Conservation (phyloP, 2,888 invertebrate genomes). For the Tachina fera region DNA sequence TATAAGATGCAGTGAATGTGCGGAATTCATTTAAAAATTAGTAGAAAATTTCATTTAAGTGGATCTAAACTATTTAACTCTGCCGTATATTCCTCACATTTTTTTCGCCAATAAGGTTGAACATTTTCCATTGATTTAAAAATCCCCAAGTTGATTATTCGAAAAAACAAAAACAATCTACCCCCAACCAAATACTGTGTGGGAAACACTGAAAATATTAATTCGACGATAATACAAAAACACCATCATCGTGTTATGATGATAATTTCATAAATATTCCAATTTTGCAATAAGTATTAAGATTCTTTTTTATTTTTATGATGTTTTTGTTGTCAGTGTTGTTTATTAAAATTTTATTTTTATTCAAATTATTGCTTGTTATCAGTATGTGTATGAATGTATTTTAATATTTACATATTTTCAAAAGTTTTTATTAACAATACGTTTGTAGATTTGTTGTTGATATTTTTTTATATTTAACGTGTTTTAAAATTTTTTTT, state of each 20-base stretch:
- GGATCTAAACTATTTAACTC: too few species aligned
- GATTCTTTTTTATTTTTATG: neutral
- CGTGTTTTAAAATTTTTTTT: conserved; percentile 5
- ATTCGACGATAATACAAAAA: conserved; percentile 5
- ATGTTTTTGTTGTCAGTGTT: neutral
- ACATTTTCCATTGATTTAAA: too few species aligned
- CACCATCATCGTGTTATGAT: neutral
- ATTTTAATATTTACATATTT: neutral
- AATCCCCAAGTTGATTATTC: too few species aligned
- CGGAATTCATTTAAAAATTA: too few species aligned
- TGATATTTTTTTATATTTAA: neutral
- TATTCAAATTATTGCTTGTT: conserved; percentile 8
- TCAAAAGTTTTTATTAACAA: neutral
- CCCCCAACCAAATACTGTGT: too few species aligned
- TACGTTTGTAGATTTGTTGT: neutral
- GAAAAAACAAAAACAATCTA: too few species aligned
- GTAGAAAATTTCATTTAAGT: too few species aligned
- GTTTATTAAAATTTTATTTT: neutral
- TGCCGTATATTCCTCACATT: too few species aligned
- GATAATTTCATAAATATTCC: conserved; percentile 23
- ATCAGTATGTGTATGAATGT: too few species aligned
- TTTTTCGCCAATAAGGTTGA: too few species aligned
- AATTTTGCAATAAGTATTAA: conserved; percentile 1
- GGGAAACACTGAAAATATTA: neutral
- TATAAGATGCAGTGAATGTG: too few species aligned